Conservation (phyloP, 2,113 vertebrate genomes). For the Oryzias celebensis region DNA sequence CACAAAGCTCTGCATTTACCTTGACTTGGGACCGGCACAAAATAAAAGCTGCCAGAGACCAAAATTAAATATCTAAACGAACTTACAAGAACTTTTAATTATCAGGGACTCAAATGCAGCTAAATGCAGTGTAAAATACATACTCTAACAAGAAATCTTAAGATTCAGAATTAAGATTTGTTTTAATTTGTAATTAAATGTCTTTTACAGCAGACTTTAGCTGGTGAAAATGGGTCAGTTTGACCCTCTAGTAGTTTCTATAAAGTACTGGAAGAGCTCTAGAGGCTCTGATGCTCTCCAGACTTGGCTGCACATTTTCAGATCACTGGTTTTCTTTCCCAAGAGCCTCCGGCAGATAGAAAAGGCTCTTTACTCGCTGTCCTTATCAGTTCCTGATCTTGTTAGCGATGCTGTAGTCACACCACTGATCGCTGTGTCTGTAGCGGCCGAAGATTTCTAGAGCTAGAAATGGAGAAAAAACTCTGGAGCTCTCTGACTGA, state of each 20-base stretch:
- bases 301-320: slow-evolving; percentile 5
- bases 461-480: background rate
- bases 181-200: too few species aligned
- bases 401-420: background rate
- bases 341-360: slow-evolving; percentile 4
- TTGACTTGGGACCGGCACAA: too few species aligned
- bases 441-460: background rate
- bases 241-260: background rate
- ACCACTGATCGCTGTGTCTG: background rate
- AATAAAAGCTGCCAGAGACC: too few species aligned
- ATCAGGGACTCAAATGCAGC: too few species aligned
- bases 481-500: background rate
- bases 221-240: background rate
- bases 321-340: slow-evolving; percentile 3
- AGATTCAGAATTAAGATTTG: too few species aligned
- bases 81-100: too few species aligned
- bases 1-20: too few species aligned
- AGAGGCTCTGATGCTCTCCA: background rate
- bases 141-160: too few species aligned
- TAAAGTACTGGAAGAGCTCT: background rate
- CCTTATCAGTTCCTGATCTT: background rate
- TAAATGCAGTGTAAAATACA: too few species aligned
- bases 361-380: background rate
- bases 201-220: background rate
- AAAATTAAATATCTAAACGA: background rate